Percentiles rank a stretch among this genome's conserved stretches.
Evolutionary conservation across 2,888 invertebrate species (phyloP).

Genomic region (Rhorus exstirpatorius): DNA sequence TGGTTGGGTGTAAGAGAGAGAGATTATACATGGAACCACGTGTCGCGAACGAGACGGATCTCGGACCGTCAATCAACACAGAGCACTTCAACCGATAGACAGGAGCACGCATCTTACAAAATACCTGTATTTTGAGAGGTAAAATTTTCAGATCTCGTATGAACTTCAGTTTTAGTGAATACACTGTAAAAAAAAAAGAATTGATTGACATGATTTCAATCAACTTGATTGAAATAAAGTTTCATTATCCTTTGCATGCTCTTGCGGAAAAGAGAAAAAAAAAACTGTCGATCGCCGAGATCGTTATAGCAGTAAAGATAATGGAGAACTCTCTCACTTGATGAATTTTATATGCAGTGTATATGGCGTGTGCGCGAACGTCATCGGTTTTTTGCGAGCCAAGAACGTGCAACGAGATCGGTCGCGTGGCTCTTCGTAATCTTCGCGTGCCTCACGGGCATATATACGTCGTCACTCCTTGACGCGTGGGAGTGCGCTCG

Average conservation of each 20-base stretch:
- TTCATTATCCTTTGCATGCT: too few relatives aligned
- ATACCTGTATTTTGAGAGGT: constrained; percentile 21
- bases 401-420: constrained; percentile 61
- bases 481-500: constrained; percentile 61
- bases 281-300: constrained; percentile 16
- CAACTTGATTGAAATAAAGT: too few relatives aligned
- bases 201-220: too few relatives aligned
- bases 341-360: constrained; percentile 28
- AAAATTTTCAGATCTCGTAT: not conserved
- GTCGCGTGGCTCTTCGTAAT: constrained; percentile 66
- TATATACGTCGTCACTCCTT: constrained; percentile 70
- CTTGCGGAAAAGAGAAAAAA: not conserved
- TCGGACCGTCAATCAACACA: constrained; percentile 36
- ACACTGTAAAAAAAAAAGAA: constrained; percentile 7
- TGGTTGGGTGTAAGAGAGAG: constrained; percentile 27
- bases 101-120: constrained; percentile 29
- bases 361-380: constrained; percentile 42
- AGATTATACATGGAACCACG: constrained; percentile 37
- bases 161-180: constrained; percentile 10
- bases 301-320: constrained; percentile 14
- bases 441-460: constrained; percentile 67
- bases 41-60: constrained; percentile 41
- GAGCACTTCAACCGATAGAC: constrained; percentile 14
- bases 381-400: constrained; percentile 15
- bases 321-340: constrained; percentile 24